Base-by-base conservation (phyloP, 2,797 vertebrate genomes). In the Diplodus puntazzo region DNA sequence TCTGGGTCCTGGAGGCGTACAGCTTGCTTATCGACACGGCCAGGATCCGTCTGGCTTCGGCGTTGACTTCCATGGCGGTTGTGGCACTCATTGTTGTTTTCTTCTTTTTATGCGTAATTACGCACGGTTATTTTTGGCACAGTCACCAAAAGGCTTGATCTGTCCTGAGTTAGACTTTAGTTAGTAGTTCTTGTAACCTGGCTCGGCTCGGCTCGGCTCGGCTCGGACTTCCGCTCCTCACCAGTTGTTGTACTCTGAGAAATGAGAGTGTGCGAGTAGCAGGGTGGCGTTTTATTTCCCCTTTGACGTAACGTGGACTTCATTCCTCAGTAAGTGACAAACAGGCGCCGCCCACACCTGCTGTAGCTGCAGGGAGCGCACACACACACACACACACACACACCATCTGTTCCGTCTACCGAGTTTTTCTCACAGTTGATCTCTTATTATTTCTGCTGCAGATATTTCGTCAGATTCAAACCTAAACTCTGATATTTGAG, bases 21-120 rank as follows among this genome's bases (percentile, higher is more conserved):
- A 98, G 95, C 88, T 98, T 98, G 88, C 96, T 96, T 34, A 97
- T 95, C 12, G 97, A 97, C 82, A 97, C 93, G 5, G 96, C 95
- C 92, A 97, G 93, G 73, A 98, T 96, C 55, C 97, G 94, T 64
- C 96, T 96, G n/a, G 97, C 97, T 62, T 98, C 97, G 60, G 95
- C 93, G 92, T 95, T 96, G 62, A 95, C 86, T 18, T 97, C 96
- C 96, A 97, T 97, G 0, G 87, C 73, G 50, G 82, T 50, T 25
- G 82, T 69, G 80, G 76, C 83, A 60, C 68, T 89, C 89, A 90
- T 92, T 69, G 62, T 87, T 53, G 46, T 39, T 9, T 39, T 39
- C 34, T 39, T 52, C 4, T 42, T 67, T 50, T 17, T 54, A 75
- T 50, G 88, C 85, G 86, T 81, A 88, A 84, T 88, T 88, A 67